Evolutionary conservation across 2,888 invertebrate genomes (phyloP).

Genomic region (Colletes collaris): DNA sequence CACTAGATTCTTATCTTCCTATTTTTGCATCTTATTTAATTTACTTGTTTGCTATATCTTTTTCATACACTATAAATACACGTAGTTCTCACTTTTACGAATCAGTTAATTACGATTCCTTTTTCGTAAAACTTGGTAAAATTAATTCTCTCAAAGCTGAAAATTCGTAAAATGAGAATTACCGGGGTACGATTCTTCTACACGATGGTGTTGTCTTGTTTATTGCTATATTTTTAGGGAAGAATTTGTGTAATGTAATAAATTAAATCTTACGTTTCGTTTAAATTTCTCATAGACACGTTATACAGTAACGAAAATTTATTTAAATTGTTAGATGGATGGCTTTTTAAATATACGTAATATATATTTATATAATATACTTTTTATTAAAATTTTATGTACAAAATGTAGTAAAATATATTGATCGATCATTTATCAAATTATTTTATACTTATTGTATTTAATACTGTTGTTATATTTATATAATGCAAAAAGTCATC

Average conservation of each 20-base stretch:
- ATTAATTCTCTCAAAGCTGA: too few relatives aligned
- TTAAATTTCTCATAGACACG: too few relatives aligned
- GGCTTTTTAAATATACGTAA: constrained; percentile 28
- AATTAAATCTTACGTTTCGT: background rate
- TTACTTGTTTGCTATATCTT: background rate
- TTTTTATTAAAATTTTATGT: constrained; percentile 79
- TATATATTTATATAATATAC: constrained; percentile 38
- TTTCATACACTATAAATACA: constrained; percentile 7
- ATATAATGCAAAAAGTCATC: constrained; percentile 44
- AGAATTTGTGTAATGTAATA: background rate
- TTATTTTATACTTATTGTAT: constrained; percentile 71
- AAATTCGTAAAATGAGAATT: too few relatives aligned
- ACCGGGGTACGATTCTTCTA: too few relatives aligned
- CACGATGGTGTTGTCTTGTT: too few relatives aligned
- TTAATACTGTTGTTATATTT: constrained; percentile 77
- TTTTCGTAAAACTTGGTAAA: background rate
- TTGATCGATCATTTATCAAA: constrained; percentile 64
- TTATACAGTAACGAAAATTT: background rate
- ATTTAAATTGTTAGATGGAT: constrained; percentile 1
- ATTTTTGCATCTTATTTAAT: too few relatives aligned
- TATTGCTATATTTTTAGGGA: too few relatives aligned
- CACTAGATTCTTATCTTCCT: too few relatives aligned
- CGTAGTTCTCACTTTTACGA: background rate
- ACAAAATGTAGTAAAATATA: constrained; percentile 78
- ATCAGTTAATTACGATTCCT: background rate